Evolutionary conservation across 2,113 vertebrate species (phyloP).

Genomic region (mouse (Mus musculus)): DNA sequence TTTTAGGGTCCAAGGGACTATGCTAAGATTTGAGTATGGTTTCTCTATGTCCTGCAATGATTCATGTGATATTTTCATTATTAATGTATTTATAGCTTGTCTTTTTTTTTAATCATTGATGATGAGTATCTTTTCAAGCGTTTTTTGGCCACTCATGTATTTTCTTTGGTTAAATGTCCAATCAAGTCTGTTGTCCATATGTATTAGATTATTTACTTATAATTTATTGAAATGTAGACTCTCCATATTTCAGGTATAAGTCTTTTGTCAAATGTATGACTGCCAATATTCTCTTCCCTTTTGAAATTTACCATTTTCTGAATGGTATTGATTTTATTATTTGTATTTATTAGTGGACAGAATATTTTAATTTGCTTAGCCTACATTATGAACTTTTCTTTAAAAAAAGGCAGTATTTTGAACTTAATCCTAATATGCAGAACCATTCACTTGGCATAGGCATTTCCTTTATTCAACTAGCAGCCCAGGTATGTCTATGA

Average conservation of each 20-base stretch:
- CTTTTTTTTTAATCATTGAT: neutral
- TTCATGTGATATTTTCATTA: neutral
- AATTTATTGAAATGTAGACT: neutral
- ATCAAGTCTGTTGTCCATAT: neutral
- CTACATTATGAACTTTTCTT: neutral
- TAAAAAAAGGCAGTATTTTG: neutral
- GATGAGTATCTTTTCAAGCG: neutral
- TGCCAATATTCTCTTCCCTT: neutral
- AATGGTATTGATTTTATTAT: conserved; percentile 3
- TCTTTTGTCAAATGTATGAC: neutral
- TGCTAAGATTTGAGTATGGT: neutral
- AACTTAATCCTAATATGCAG: neutral
- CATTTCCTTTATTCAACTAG: neutral
- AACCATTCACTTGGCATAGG: neutral
- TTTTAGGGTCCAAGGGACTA: neutral
- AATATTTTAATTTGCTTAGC: neutral
- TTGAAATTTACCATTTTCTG: neutral
- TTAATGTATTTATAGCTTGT: neutral
- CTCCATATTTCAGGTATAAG: neutral
- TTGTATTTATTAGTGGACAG: neutral
- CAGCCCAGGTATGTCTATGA: neutral
- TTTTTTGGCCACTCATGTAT: neutral
- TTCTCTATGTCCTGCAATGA: neutral
- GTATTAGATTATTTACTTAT: neutral
- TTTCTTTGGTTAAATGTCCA: neutral